Base-by-base conservation (phyloP, 30 jellyfish, hydroid and myxozoan species). In the Mastigias papua region DNA sequence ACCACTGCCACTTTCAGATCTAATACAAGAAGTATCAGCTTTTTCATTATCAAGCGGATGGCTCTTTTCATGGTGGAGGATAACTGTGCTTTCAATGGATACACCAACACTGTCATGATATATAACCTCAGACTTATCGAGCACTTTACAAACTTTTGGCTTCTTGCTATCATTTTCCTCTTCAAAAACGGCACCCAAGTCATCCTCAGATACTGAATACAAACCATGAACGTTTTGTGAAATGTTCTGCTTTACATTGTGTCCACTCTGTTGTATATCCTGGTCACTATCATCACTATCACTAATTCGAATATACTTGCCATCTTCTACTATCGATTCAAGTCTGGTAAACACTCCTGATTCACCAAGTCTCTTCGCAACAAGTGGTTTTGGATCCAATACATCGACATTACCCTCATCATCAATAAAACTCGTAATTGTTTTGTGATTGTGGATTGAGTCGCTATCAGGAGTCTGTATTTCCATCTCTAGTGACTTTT, bases 341-440 rank as follows among this genome's bases (percentile, higher is more conserved):
- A 84, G 74, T 26, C 93, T 54, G 13, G 93, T 49, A 46, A 84
- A 84, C 20, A 84, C 93, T 1, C 93, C 93, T 8, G 93, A 72
- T 34, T 83, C 51, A 21, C 66, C 90, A 8, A 67, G 80, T 20
- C 60, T 84, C 48, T 78, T 70, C 35, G 64, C 93, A 20, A 28
- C 54, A 37, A 84, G 63, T 0, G 73, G 22, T 78, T 64, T 60
- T 19, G 76, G 84, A 64, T 73, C 74, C 27, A 85, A 71, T 22
- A 73, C 48, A 33, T 37, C 46, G 17, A 71, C 85, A n/a, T 77
- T 77, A 26, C 49, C 82, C 33, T 73, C 88, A 26, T 85, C 88
- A 8, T 85, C 91, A 54, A 73, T 57, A 20, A 85, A 84, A 69
- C 85, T 68, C 58, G 61, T 30, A 4, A 48, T 2, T 5, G 17